Base-by-base conservation (phyloP, 2,888 invertebrate species). In the Epinotia brunnichana region DNA sequence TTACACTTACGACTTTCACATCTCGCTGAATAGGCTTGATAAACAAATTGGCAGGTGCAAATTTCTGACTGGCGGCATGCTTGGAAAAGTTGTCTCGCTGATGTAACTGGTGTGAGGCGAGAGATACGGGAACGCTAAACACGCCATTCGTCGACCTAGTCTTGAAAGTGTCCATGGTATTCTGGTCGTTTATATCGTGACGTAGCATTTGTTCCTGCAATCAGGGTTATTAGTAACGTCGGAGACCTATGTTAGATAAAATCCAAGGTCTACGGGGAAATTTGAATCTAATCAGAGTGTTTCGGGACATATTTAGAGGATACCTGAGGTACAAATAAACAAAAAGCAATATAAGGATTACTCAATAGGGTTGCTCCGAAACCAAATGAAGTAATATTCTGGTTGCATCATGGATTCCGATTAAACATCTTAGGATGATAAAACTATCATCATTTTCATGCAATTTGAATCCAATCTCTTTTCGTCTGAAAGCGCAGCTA, bases 41-140 rank as follows among this genome's bases (percentile, higher is more conserved):
- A 41, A 66, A 66, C n/a, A 11, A 10, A 13, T 54, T 66, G 13
- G 35, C n/a, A 35, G n/a, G n/a, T n/a, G 10, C 54, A 5, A 21
- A 56, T 41, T 41, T 66, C n/a, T 56, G 66, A 21, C 66, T 66
- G 17, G 48, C 11, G 7, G 62, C 5, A n/a, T 62, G 62, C 62
- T 62, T 48, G 13, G 48, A 29, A 29, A 11, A 51, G n/a, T 44
- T 61, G 17, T 10, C 17, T 35, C 35, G 35, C 3, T 19, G n/a
- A 9, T 7, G 15, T 10, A 10, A 3, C 17, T 35, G 29, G 39
- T 39, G 24, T n/a, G 21, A 15, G 44, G 7, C 13, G 9, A 17
- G 62, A 3, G 48, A 24, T n/a, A 11, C 11, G 17, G 24, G 24
- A 17, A n/a, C 29, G 19, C 48, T 62, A 29, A n/a, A 24, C 3